Percentiles rank a stretch among this genome's conserved stretches.
Conservation (phyloP, 2,113 vertebrate genomes). For the Sinocyclocheilus anophthalmus region DNA sequence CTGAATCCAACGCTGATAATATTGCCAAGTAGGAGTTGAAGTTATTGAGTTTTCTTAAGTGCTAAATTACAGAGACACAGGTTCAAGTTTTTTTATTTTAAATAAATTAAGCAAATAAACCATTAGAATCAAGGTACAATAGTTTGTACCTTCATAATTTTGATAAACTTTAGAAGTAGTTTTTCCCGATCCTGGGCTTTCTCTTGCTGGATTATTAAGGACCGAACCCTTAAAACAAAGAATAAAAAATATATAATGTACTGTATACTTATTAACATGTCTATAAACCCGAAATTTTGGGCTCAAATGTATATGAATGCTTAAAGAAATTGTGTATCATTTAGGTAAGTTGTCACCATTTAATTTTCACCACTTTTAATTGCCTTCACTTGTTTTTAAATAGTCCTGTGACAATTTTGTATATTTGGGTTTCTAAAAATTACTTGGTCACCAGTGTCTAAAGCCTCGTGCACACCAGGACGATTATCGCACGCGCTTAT, state of each 20-base stretch:
- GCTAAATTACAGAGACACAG: constrained; percentile 68
- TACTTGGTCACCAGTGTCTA: not conserved
- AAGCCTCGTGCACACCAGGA: too few species aligned
- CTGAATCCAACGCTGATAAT: constrained; percentile 91
- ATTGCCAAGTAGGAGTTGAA: constrained; percentile 97
- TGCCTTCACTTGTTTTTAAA: too few species aligned
- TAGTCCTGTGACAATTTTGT: too few species aligned
- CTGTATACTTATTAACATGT: not conserved
- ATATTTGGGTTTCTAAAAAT: too few species aligned
- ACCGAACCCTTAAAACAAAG: constrained; percentile 84
- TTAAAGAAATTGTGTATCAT: not conserved
- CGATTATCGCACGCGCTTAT: too few species aligned
- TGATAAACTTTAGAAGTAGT: constrained; percentile 92
- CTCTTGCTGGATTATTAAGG: constrained; percentile 92
- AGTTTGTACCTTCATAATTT: constrained; percentile 89
- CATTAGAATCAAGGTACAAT: too few species aligned
- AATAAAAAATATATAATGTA: not conserved
- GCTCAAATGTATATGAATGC: not conserved
- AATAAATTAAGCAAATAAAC: too few species aligned
- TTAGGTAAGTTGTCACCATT: not conserved
- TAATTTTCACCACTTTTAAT: not conserved
- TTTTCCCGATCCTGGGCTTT: constrained; percentile 91
- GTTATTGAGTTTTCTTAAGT: constrained; percentile 92
- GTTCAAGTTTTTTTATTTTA: too few species aligned
- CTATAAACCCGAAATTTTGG: not conserved